Base-by-base conservation (phyloP, 2,797 vertebrate species). In the Caiman crocodilus region DNA sequence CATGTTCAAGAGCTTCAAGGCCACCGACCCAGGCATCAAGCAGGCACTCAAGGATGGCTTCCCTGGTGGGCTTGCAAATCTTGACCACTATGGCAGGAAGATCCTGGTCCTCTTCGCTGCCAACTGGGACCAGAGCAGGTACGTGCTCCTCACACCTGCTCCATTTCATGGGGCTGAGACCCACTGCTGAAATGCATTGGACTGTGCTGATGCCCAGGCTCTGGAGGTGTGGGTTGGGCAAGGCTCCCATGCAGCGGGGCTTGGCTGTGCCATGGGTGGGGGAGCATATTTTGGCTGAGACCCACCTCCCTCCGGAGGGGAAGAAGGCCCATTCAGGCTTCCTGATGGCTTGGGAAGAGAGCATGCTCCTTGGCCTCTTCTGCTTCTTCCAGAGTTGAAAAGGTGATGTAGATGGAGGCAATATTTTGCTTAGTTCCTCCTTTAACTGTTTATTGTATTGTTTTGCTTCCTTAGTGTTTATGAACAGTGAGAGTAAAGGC, bases 111-210 rank as follows among this genome's bases (percentile, higher is more conserved):
- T 99, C 82, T 99, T 99, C 42, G 99, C 99, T 32, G 99, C 99
- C 94, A 99, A 99, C 98, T 99, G 99, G 99, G 99, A 99, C 97
- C 99, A 99, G 98, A 99, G 99, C 99, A 99, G 99, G 99, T 99
- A 99, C 98, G 95, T 30, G 11, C 60, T 82, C 65, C 58, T 73
- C 35, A 76, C 64, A 71, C 26, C 16, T 65, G 69, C 69, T 35
- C 23, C 35, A 26, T 50, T 35, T 14, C 23, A 50, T 25, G 6
- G 35, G 21, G 14, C 67, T 71, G 67, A 71, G 67, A 71, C 13
- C 21, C 21, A 42, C 21, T 35, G 20, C 35, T 23, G 4, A 26
- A 13, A 14, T 7, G 21, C 13, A 73, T 26, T 73, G 69, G 69
- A 23, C 14, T 42, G 35, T 42, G 21, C 69, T 50, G 32, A 69